Base-by-base conservation (phyloP, 2,113 vertebrate genomes). In the Dasyornis broadbenti region DNA sequence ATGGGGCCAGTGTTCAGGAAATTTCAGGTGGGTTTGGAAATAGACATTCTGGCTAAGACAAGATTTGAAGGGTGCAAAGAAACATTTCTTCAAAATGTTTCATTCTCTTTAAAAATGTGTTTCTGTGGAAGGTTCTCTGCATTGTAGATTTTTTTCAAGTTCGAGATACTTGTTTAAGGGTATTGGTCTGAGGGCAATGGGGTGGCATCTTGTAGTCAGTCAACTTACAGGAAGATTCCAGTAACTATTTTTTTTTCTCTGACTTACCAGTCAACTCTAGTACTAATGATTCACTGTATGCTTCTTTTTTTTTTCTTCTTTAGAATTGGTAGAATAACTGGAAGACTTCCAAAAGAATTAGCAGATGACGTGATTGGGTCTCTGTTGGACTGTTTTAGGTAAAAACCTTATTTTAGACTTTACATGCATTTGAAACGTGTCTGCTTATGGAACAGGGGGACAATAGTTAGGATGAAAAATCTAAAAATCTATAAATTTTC, bases 321-420 rank as follows among this genome's bases (percentile, higher is more conserved):
- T 95, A 99, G 99, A 42, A 98, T 99, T 63, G 99, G 99, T 31
- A 97, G 99, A 92, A 97, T 99, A 94, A 99, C 99, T 24, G 99
- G 99, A 70, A 98, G 99, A 88, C 98, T 99, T 59, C 99, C 99
- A 60, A 98, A 97, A 94, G 99, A 99, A 90, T 97, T 99, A 95
- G 99, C 99, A 35, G 99, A 99, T 81, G 99, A 99, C 1, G 99
- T 99, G 89, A 99, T 99, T 33, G 99, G 98, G 54, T 99, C 99
- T 65, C 98, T 99, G 47, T 90, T 99, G 95, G 99, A 99, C 44
- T 99, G 99, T 84, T 99, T 99, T 94, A 99, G 99, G 99, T 99
- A 96, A 73, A 79, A 84, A 26, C 28, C 23, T 90, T 60, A 13
- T 17, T 86, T 89, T 22, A 54, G 0, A 2, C 24, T 73, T 90